phyloP scores from a whole-genome alignment of 2,888 invertebrate genomes.

The Buathra laborator region DNA sequence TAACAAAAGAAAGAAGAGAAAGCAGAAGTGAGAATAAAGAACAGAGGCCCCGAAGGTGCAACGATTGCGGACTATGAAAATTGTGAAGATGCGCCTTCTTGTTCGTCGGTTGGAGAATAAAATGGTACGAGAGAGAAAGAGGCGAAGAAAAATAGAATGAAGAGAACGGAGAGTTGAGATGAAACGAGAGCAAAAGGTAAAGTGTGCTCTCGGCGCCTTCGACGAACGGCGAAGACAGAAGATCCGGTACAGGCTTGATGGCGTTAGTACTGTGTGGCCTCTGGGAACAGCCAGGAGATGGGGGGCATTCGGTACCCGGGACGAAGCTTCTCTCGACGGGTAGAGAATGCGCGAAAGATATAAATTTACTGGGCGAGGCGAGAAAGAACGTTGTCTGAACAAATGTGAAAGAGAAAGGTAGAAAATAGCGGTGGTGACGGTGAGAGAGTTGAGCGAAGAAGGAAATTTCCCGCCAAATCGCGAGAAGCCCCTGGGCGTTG shows the following conservation, averaged over 20 bases:
- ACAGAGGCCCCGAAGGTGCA: background rate
- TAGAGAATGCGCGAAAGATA: constrained; percentile 15
- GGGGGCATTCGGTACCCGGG: background rate
- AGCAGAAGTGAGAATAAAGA: constrained; percentile 39
- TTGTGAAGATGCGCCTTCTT: constrained; percentile 6
- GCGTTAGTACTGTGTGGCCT: constrained; percentile 23
- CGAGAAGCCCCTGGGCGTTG: constrained; percentile 1
- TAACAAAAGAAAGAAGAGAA: constrained; percentile 35
- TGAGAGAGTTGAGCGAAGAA: constrained; percentile 17
- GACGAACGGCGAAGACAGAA: constrained; percentile 17
- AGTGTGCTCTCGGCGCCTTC: constrained; percentile 25
- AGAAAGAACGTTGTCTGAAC: background rate
- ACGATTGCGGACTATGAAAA: constrained; percentile 51
- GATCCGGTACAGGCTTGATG: constrained; percentile 37
- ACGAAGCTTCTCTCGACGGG: background rate
- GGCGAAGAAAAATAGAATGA: constrained; percentile 40
- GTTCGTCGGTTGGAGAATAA: background rate
- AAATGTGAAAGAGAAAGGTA: background rate
- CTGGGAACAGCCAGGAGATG: constrained; percentile 4
- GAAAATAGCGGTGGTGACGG: constrained; percentile 18
- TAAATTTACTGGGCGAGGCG: constrained; percentile 25
- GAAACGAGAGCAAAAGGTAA: constrained; percentile 29
- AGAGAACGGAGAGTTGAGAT: constrained; percentile 9
- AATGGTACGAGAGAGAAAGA: background rate
- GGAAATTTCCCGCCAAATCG: constrained; percentile 33